Evolutionary conservation across 2,888 invertebrate species (phyloP).

Genomic region (Stomorhina lunata): DNA sequence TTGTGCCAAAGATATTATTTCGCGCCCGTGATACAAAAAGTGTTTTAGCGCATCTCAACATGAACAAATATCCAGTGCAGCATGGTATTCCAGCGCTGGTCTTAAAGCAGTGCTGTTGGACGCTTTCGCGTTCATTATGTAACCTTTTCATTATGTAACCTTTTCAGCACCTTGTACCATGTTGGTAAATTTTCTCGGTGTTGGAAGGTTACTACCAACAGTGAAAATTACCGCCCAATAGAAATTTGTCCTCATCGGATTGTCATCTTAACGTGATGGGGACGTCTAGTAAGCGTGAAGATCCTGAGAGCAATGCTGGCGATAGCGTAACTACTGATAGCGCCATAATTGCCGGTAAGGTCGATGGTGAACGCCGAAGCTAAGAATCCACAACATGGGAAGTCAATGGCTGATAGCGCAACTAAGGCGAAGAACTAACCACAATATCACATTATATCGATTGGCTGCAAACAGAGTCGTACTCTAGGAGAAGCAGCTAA

Average conservation of each 20-base stretch:
- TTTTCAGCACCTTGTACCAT: too few relatives aligned
- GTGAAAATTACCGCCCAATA: too few relatives aligned
- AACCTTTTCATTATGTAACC: too few relatives aligned
- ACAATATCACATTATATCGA: background rate
- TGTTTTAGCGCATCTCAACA: too few relatives aligned
- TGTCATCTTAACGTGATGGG: background rate
- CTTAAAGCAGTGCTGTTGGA: too few relatives aligned
- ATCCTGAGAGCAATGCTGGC: background rate
- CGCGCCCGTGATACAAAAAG: too few relatives aligned
- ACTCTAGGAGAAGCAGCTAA: background rate
- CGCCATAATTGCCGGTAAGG: background rate
- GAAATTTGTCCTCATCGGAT: background rate
- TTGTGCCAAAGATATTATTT: too few relatives aligned
- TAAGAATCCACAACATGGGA: background rate
- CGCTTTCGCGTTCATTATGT: too few relatives aligned
- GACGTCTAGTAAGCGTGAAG: background rate
- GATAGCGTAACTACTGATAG: conserved; percentile 1
- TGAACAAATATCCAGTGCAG: too few relatives aligned
- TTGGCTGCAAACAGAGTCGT: background rate
- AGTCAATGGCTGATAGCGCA: background rate
- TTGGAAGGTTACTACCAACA: too few relatives aligned
- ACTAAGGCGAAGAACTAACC: background rate
- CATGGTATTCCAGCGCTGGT: too few relatives aligned
- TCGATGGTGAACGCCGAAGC: background rate
- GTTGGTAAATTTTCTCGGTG: too few relatives aligned